Evolutionary conservation across 2,113 vertebrate genomes (phyloP).

Genomic region (Taurulus bubalis): DNA sequence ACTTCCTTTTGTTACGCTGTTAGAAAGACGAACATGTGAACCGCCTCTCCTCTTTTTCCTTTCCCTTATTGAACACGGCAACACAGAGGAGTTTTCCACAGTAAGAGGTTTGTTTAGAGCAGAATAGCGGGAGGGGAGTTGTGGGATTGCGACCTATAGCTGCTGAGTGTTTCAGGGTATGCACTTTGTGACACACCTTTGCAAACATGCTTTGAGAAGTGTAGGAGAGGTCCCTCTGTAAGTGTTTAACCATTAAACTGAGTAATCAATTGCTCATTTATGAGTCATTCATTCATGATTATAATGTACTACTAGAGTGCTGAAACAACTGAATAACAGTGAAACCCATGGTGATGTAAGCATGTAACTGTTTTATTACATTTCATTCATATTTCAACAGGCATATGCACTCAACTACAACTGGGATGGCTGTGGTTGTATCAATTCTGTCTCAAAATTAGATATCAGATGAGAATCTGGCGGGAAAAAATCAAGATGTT

Average conservation of each 20-base stretch:
- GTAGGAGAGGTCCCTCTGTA: neutral
- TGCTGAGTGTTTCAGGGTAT: neutral
- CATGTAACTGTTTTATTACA: neutral
- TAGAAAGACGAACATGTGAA: neutral
- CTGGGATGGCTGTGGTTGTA: too few species aligned
- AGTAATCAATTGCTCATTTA: neutral
- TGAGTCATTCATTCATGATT: neutral
- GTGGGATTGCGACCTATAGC: neutral
- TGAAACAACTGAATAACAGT: neutral
- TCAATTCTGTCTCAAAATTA: neutral
- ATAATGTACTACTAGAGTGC: neutral
- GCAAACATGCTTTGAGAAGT: conserved; percentile 21
- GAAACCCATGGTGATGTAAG: neutral
- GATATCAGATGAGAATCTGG: neutral
- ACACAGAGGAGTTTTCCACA: neutral
- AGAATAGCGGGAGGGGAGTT: neutral
- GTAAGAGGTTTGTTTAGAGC: neutral
- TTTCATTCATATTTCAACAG: conserved; percentile 26
- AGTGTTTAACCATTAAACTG: conserved; percentile 19
- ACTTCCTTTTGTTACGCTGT: neutral
- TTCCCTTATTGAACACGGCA: neutral
- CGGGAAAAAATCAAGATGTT: neutral
- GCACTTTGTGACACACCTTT: conserved; percentile 30
- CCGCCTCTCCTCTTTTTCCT: neutral
- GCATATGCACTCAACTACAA: neutral